A percentile compares a stretch with the other conserved stretches of the same genome.
These are phyloP conservation scores for Ctenopoma multispine DNA, from an alignment of 2,797 vertebrate genomes.

Conservation along the genomic window DNA sequence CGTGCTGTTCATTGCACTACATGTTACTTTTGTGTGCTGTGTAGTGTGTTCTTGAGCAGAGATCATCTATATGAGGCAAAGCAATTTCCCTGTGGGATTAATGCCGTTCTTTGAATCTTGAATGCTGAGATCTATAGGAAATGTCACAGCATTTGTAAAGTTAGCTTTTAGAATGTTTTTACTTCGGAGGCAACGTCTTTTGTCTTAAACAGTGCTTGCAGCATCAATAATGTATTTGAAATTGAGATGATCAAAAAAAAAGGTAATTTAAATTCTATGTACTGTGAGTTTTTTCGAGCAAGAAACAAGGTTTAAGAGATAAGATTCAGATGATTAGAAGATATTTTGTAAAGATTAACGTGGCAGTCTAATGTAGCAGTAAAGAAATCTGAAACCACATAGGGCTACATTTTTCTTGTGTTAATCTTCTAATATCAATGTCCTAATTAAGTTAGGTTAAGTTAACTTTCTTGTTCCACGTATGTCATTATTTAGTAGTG, in stretches of 20 bases:
- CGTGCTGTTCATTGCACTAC: too few relatives aligned
- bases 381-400: neutral
- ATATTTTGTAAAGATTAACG: neutral
- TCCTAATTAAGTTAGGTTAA: too few relatives aligned
- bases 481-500: too few relatives aligned
- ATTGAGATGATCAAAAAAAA: neutral
- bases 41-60: too few relatives aligned
- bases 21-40: too few relatives aligned
- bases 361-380: neutral
- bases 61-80: too few relatives aligned
- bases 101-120: too few relatives aligned
- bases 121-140: too few relatives aligned
- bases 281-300: too few relatives aligned
- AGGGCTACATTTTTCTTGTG: neutral
- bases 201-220: neutral
- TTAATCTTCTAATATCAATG: conserved; percentile 7
- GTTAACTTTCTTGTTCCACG: too few relatives aligned
- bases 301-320: too few relatives aligned
- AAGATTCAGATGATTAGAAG: neutral
- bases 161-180: neutral
- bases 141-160: neutral
- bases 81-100: too few relatives aligned
- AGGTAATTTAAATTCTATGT: neutral
- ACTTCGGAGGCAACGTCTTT: neutral
- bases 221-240: neutral